Evolutionary conservation across 2,797 vertebrate species (phyloP).

Genomic region (Chloroceryle amazona): DNA sequence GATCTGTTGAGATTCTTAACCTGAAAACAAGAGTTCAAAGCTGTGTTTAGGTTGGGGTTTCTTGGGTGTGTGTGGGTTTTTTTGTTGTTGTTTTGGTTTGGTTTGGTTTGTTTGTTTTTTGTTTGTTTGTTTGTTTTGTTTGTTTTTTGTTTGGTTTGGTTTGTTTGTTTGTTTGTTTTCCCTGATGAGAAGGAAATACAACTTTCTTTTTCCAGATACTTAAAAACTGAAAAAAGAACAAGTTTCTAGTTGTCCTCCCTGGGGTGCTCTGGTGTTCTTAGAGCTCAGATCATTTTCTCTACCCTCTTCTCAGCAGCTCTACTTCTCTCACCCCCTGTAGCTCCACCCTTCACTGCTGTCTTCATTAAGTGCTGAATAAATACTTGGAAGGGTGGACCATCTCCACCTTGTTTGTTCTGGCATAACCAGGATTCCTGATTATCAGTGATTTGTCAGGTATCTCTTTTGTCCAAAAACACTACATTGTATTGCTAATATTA

Average conservation of each 20-base stretch:
- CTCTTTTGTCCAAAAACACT: neutral
- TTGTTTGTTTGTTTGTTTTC: neutral
- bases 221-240: neutral
- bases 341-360: neutral
- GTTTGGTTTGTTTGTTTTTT: too few species aligned
- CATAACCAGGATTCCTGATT: neutral
- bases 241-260: neutral
- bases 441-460: neutral
- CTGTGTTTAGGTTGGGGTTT: neutral
- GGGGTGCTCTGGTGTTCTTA: neutral
- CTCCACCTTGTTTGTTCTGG: neutral
- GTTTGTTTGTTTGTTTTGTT: too few species aligned
- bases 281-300: neutral
- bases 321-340: neutral
- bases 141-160: too few species aligned
- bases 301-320: neutral
- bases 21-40: neutral
- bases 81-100: too few species aligned
- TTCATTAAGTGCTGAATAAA: neutral
- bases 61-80: too few species aligned
- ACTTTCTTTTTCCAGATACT: neutral
- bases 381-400: neutral
- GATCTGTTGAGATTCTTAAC: neutral
- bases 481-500: neutral
- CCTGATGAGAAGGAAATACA: neutral